Conservation (phyloP, 2,888 invertebrate genomes). For the Atrina japonica region DNA sequence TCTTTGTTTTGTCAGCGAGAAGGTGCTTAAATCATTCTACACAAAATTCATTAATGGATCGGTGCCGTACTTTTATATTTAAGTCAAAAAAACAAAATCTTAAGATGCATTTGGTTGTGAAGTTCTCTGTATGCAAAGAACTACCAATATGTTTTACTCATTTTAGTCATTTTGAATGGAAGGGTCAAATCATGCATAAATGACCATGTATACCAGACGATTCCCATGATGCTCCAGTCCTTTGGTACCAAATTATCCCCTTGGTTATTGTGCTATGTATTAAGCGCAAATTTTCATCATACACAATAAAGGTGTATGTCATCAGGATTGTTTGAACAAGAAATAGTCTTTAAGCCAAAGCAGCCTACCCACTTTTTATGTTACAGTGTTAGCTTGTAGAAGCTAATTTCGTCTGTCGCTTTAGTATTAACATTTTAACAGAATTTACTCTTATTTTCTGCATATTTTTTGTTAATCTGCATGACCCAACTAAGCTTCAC, state of each 20-base stretch:
- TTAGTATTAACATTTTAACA: conserved; percentile 52
- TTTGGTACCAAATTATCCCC: conserved; percentile 8
- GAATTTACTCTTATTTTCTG: conserved; percentile 47
- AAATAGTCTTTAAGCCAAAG: conserved; percentile 65
- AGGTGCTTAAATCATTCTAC: conserved; percentile 3
- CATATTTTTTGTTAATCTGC: conserved; percentile 46
- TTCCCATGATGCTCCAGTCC: conserved; percentile 10
- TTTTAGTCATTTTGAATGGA: background rate
- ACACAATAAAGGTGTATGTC: conserved; percentile 33
- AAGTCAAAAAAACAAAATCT: background rate
- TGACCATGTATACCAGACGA: too few species aligned
- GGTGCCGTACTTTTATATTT: too few species aligned
- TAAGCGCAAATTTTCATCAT: conserved; percentile 4
- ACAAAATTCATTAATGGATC: too few species aligned
- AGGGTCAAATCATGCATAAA: background rate
- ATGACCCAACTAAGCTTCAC: conserved; percentile 28
- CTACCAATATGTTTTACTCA: background rate
- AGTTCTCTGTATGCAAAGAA: background rate
- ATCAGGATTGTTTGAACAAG: conserved; percentile 68
- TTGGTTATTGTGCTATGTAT: conserved; percentile 10
- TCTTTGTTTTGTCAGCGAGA: conserved; percentile 1
- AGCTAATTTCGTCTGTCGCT: conserved; percentile 49
- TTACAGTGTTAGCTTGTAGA: conserved; percentile 49
- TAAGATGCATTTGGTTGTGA: conserved; percentile 12
- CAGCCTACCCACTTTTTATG: conserved; percentile 38